These are phyloP conservation scores for Kryptolebias marmoratus DNA, from an alignment of 2,113 vertebrate species.

Conservation along the genomic window DNA sequence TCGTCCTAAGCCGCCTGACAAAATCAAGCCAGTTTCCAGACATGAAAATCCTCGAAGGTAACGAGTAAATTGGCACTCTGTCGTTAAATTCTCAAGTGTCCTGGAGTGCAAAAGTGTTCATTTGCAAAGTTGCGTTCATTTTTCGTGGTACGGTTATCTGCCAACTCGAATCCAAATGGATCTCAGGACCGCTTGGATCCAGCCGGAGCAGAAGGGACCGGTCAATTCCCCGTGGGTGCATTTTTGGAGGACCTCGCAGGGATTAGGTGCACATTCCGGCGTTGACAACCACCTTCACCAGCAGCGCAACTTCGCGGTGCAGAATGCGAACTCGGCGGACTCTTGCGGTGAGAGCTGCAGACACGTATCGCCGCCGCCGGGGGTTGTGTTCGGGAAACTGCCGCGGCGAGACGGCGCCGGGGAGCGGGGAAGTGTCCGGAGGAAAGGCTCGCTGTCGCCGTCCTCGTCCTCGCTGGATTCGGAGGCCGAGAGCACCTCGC, in stretches of 20 bases:
- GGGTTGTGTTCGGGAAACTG: conserved; percentile 63
- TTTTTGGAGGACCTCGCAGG: conserved; percentile 94
- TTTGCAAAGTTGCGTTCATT: conserved; percentile 5
- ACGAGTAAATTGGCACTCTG: conserved; percentile 47
- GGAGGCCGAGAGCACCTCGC: conserved; percentile 76
- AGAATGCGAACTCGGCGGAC: conserved; percentile 74
- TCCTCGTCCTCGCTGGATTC: conserved; percentile 77
- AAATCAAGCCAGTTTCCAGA: conserved; percentile 40
- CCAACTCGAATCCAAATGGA: conserved; percentile 86
- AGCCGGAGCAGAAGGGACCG: conserved; percentile 95
- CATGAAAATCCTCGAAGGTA: conserved; percentile 55
- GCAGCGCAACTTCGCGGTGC: conserved; percentile 75
- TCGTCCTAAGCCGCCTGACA: conserved; percentile 55
- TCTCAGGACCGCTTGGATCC: conserved; percentile 94
- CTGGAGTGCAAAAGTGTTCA: conserved; percentile 12
- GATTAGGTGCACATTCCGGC: conserved; percentile 74
- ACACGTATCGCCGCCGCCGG: conserved; percentile 47
- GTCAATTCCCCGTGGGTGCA: conserved; percentile 96
- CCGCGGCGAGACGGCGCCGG: conserved; percentile 56
- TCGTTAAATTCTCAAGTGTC: conserved; percentile 7
- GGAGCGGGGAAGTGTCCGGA: conserved; percentile 63
- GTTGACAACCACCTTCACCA: conserved; percentile 76
- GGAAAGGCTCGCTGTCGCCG: conserved; percentile 75
- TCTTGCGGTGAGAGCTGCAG: conserved; percentile 80
- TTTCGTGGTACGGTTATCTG: conserved; percentile 36